Evolutionary conservation across 2,113 vertebrate species (phyloP).

Genomic region (Phainopepla nitens): DNA sequence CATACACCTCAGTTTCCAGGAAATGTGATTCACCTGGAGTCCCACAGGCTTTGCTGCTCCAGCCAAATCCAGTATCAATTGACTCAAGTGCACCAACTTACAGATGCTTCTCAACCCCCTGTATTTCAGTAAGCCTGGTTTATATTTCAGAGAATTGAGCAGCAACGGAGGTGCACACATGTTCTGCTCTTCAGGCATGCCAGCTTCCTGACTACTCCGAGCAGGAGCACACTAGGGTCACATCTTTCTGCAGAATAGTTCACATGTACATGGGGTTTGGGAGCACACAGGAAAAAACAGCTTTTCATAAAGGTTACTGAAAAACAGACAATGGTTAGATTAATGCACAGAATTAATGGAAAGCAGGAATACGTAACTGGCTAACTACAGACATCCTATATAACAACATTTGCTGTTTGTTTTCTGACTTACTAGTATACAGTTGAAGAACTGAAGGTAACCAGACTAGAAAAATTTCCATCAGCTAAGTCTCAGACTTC

Average conservation of each 20-base stretch:
- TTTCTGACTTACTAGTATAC: background rate
- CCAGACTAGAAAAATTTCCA: background rate
- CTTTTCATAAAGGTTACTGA: background rate
- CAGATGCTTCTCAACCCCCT: background rate
- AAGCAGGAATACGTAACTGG: background rate
- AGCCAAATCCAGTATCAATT: background rate
- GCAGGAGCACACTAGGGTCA: background rate
- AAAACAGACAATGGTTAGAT: background rate
- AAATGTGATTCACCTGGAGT: slow-evolving; percentile 42
- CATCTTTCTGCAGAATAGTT: background rate
- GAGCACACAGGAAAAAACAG: background rate
- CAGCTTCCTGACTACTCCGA: background rate
- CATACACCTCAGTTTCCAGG: slow-evolving; percentile 11
- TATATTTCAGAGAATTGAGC: background rate
- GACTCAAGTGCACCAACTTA: background rate
- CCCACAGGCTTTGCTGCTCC: background rate
- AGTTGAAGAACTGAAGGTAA: background rate
- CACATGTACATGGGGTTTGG: background rate
- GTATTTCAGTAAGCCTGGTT: background rate
- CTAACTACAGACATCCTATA: background rate
- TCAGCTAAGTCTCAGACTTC: background rate
- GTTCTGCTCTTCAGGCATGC: background rate
- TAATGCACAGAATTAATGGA: background rate
- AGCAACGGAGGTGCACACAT: background rate
- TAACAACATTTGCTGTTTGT: background rate